Percentiles rank a stretch among this genome's conserved stretches.
These are phyloP conservation scores for Cichladusa arquata DNA, from an alignment of 2,113 vertebrate species.

Conservation along the genomic window DNA sequence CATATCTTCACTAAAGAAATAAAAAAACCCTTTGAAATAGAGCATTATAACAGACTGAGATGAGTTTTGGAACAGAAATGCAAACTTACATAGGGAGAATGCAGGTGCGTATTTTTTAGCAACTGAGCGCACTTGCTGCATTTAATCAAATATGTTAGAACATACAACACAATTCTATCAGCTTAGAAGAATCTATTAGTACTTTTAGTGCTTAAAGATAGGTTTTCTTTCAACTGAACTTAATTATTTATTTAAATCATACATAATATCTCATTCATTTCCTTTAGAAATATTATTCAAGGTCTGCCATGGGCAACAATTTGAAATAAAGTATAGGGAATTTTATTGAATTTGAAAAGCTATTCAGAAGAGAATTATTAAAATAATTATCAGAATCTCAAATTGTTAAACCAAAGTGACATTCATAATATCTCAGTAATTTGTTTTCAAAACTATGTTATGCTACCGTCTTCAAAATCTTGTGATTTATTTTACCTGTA, in stretches of 20 bases:
- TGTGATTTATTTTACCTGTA: neutral
- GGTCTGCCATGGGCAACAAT: neutral
- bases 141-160: neutral
- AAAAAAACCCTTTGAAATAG: accelerated
- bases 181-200: neutral
- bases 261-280: neutral
- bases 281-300: neutral
- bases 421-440: neutral
- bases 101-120: neutral
- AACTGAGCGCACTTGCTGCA: neutral
- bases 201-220: neutral
- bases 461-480: neutral
- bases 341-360: constrained; percentile 37
- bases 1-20: neutral
- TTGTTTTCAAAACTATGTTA: neutral
- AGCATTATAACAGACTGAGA: neutral
- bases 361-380: constrained; percentile 20
- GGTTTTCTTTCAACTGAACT: neutral
- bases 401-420: constrained; percentile 9
- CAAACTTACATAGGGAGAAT: neutral
- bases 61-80: neutral
- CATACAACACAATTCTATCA: neutral
- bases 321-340: neutral
- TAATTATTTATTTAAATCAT: constrained; percentile 16
- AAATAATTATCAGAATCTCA: neutral